phyloP scores from a whole-genome alignment of 2,113 vertebrate genomes.

The Xenus cinereus region DNA sequence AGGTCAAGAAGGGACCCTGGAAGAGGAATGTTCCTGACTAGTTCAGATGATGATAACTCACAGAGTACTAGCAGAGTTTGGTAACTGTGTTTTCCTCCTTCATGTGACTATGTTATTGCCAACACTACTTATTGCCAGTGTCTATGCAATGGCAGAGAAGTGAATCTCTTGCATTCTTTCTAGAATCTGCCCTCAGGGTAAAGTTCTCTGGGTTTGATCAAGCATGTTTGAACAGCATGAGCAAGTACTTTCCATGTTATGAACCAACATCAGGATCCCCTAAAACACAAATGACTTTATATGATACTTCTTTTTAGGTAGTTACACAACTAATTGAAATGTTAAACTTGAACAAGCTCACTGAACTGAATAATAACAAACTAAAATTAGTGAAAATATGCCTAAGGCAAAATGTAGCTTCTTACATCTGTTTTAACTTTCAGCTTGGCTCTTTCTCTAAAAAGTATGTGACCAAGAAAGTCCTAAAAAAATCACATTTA shows the following conservation, averaged over 20 bases:
- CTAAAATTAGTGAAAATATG: slow-evolving; percentile 29
- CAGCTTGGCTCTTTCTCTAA: not conserved
- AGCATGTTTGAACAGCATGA: not conserved
- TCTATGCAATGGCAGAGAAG: not conserved
- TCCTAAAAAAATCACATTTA: not conserved
- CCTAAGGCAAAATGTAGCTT: slow-evolving; percentile 17
- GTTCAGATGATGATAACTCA: not conserved
- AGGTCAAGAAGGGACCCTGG: not conserved
- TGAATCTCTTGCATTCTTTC: not conserved
- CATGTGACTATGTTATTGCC: not conserved
- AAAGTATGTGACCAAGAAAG: not conserved
- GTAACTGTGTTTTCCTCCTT: not conserved
- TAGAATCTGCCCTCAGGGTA: not conserved
- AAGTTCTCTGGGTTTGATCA: not conserved
- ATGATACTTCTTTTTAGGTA: slow-evolving; percentile 3
- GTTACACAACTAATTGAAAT: slow-evolving; percentile 47
- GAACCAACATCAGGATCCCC: not conserved
- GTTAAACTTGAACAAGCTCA: slow-evolving; percentile 27
- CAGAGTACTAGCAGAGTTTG: not conserved
- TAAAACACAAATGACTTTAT: not conserved
- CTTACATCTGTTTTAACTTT: slow-evolving; percentile 5
- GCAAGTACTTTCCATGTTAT: not conserved
- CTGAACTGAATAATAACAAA: slow-evolving; percentile 42
- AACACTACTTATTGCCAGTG: not conserved
- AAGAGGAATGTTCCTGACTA: not conserved